Conservation (phyloP, 2,888 invertebrate species). For the Pseudolycoriella hygida region DNA sequence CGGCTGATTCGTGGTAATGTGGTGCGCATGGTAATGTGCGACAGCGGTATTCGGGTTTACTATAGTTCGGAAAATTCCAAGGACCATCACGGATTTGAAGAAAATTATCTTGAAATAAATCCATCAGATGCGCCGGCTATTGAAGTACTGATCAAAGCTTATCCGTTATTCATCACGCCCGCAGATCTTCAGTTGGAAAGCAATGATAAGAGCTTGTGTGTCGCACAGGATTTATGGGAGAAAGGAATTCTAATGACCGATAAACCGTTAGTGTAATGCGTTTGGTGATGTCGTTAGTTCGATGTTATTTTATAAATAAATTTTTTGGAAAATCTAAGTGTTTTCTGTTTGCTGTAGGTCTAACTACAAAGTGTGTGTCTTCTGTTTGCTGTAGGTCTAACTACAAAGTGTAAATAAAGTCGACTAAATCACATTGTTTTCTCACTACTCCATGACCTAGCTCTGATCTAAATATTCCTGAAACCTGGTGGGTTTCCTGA, state of each 20-base stretch:
- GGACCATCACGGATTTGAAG: constrained; percentile 68
- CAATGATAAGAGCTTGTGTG: constrained; percentile 43
- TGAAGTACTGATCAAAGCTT: constrained; percentile 48
- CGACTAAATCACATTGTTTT: too few relatives aligned
- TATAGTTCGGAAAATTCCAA: constrained; percentile 72
- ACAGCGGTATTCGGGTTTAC: constrained; percentile 45
- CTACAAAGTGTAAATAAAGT: too few relatives aligned
- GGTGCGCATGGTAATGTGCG: constrained; percentile 44
- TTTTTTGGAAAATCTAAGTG: neutral
- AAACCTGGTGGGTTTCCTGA: too few relatives aligned
- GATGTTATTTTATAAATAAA: neutral
- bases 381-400: too few relatives aligned
- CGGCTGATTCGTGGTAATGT: constrained; percentile 38
- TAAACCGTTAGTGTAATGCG: neutral
- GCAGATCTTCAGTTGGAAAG: constrained; percentile 48
- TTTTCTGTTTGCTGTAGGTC: neutral
- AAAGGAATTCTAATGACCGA: constrained; percentile 50
- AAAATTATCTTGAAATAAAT: constrained; percentile 57
- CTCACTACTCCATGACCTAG: too few relatives aligned
- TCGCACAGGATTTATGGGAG: constrained; percentile 65
- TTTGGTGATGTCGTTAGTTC: neutral
- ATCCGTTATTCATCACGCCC: constrained; percentile 60
- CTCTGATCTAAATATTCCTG: too few relatives aligned
- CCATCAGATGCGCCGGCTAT: constrained; percentile 48
- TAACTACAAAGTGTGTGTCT: too few relatives aligned